Conservation (phyloP, 2,797 vertebrate species). For the Fundulus diaphanus region DNA sequence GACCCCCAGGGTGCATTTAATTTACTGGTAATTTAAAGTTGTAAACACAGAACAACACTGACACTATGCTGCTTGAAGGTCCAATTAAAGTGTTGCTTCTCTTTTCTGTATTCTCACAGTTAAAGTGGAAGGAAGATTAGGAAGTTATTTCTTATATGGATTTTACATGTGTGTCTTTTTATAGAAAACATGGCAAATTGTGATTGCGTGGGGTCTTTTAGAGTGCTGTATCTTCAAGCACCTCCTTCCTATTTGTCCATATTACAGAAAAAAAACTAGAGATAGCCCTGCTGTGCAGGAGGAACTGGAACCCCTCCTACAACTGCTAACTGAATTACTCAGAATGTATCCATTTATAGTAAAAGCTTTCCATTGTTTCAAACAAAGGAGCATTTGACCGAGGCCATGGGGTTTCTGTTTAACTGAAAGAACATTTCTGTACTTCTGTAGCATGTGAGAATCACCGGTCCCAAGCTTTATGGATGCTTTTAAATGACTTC, state of each 20-base stretch:
- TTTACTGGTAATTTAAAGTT: background rate
- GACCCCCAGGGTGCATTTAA: background rate
- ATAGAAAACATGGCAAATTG: constrained; percentile 33
- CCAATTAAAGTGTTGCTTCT: background rate
- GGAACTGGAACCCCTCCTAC: constrained; percentile 20
- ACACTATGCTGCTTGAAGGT: constrained; percentile 1
- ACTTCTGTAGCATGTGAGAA: constrained; percentile 60
- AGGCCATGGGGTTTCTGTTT: constrained; percentile 21
- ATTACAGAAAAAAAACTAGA: background rate
- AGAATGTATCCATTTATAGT: constrained; percentile 11
- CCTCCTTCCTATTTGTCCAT: constrained; percentile 20
- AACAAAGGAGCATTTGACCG: constrained; percentile 57
- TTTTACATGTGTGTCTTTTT: constrained; percentile 28
- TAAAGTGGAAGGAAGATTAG: constrained; percentile 31
- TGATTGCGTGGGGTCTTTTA: constrained; percentile 16
- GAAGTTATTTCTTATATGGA: constrained; percentile 27
- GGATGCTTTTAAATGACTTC: constrained; percentile 37
- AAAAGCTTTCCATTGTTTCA: constrained; percentile 58
- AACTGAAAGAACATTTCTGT: constrained; percentile 20
- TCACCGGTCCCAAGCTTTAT: constrained; percentile 57
- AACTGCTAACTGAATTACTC: constrained; percentile 44
- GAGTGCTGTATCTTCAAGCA: constrained; percentile 9
- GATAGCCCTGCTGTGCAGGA: constrained; percentile 22
- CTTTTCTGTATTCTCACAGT: constrained; percentile 1
- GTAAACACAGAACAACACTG: background rate